Base-by-base conservation (phyloP, 1,140 invertebrate species). In the Heliothis subflexa region DNA sequence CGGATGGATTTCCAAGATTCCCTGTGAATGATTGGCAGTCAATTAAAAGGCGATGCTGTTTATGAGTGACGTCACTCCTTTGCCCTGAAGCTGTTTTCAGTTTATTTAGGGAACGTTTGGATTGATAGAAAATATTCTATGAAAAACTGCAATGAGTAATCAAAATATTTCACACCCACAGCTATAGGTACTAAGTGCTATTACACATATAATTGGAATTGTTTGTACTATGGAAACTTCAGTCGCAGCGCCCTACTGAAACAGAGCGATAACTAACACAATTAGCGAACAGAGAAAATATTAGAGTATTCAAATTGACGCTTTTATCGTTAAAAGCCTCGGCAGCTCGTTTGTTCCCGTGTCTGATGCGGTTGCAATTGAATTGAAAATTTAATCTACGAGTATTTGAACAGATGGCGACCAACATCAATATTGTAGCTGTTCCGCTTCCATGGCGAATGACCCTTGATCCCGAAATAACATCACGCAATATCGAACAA, bases 21-120 rank as follows among this genome's bases (percentile, higher is more conserved):
- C 7, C n/a, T 16, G 66, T 25, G n/a, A 71, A 54, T 40, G 68
- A 71, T 54, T 71, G 68, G 13, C 68, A 71, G 7, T 33, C 68
- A n/a, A 71, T 71, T 71, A 71, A 55, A 5, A 40, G 40, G 16
- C n/a, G 33, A 40, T 40, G 33, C 28, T 55, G 28, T 14, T 25
- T 33, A 25, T 16, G 68, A 55, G 9, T 54, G 50, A 55, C 25
- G 28, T 54, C 25, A 33, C 14, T 33, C 28, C 50, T 71, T 55
- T 55, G 14, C 28, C 50, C 18, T 14, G 21, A n/a, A 18, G n/a
- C 16, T 28, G 33, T 5, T 68, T 68, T 45, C 9, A n/a, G 33
- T 40, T 40, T 40, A 40, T 40, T 40, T 40, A 40, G 33, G 33
- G 33, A 9, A 0, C 33, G 33, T 40, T 7, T 40, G 33, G 5